Evolutionary conservation across 2,888 invertebrate species (phyloP).

Genomic region (Allophyes oxyacanthae): DNA sequence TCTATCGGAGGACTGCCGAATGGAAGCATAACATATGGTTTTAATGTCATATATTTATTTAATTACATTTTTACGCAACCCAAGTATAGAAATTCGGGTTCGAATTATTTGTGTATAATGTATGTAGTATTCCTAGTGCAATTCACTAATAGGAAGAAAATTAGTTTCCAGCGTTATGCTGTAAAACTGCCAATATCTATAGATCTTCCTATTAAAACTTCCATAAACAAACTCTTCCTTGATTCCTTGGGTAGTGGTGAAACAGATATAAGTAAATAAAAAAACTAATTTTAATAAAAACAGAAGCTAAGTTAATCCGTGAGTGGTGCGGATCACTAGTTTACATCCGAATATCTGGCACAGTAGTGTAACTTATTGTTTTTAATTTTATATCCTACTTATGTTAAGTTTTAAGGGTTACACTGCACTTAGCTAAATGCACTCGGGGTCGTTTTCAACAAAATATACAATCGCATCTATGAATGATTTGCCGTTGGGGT

Average conservation of each 20-base stretch:
- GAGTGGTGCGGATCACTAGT: conserved; percentile 7
- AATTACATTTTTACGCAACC: no score
- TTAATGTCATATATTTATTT: no score
- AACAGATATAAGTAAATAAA: conserved; percentile 2
- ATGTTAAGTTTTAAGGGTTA: conserved; percentile 30
- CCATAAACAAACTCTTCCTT: conserved; percentile 7
- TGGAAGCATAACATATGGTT: no score
- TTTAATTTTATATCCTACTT: conserved; percentile 47
- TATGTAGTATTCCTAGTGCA: no score
- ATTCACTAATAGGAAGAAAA: no score
- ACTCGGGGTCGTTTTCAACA: conserved; percentile 29
- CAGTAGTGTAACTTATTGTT: conserved; percentile 39
- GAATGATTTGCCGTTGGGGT: no score
- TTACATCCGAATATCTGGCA: conserved; percentile 36
- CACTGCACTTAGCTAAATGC: conserved; percentile 24
- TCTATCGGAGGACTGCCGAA: no score
- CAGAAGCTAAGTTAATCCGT: conserved; percentile 7
- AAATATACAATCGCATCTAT: conserved; percentile 8
- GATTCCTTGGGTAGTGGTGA: conserved; percentile 12
- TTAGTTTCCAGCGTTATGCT: no score
- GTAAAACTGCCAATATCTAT: conserved; percentile 1
- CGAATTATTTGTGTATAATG: no score
- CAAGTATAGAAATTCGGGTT: no score
- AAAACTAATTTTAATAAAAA: conserved; percentile 10
- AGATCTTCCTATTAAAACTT: conserved; percentile 12